phyloP scores from a whole-genome alignment of 2,797 vertebrate species.

The Morelia viridis region DNA sequence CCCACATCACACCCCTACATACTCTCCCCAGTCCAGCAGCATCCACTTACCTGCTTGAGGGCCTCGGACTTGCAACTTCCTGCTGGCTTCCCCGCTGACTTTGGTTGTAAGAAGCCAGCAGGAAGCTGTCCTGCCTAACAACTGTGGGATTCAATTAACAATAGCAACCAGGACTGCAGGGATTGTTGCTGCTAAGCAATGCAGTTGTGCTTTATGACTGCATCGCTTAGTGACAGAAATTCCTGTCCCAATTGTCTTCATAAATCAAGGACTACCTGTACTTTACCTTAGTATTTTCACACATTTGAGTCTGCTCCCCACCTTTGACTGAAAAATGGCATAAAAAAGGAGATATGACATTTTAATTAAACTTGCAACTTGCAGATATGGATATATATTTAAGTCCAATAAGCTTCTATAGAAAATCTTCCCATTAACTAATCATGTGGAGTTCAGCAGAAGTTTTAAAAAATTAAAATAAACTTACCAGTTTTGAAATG shows the following conservation, averaged over 20 bases:
- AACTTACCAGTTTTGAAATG: constrained; percentile 78
- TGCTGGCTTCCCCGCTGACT: background rate
- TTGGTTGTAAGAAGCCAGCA: background rate
- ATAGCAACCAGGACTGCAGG: background rate
- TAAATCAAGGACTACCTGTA: background rate
- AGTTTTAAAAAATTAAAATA: background rate
- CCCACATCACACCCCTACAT: background rate
- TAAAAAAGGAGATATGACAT: background rate
- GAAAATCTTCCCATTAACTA: background rate
- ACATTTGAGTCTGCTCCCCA: background rate
- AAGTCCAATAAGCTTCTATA: background rate
- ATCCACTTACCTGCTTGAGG: background rate
- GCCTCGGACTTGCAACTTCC: background rate
- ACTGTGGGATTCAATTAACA: background rate
- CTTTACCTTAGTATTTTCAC: background rate
- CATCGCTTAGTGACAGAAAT: background rate
- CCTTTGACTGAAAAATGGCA: background rate
- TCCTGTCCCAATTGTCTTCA: background rate
- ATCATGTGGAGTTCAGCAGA: background rate
- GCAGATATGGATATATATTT: background rate
- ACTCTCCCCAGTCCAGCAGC: background rate
- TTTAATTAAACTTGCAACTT: background rate
- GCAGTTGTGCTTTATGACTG: background rate
- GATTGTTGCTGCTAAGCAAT: background rate
- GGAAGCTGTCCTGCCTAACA: background rate